phyloP scores from a whole-genome alignment of 2,113 vertebrate species.

The Sander vitreus region DNA sequence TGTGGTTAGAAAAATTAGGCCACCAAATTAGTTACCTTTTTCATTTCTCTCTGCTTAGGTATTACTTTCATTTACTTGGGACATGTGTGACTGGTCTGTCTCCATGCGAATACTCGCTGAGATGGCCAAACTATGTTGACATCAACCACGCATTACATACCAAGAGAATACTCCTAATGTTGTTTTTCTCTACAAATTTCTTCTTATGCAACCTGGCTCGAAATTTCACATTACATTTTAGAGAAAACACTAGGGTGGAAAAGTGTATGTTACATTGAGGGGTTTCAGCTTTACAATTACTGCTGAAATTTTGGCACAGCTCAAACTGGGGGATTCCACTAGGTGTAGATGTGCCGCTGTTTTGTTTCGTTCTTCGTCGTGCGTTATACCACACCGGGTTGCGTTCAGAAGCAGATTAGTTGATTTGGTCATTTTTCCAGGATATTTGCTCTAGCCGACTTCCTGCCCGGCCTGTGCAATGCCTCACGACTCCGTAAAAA shows the following conservation, averaged over 20 bases:
- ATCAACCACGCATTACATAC: background rate
- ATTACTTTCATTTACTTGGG: background rate
- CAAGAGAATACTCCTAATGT: background rate
- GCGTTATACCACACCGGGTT: too few relatives aligned
- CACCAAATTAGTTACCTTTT: background rate
- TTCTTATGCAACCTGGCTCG: background rate
- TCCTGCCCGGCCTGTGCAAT: too few relatives aligned
- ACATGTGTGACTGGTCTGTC: background rate
- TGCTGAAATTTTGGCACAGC: background rate
- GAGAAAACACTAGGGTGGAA: background rate
- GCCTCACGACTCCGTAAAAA: too few relatives aligned
- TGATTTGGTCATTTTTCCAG: too few relatives aligned
- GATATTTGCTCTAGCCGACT: too few relatives aligned
- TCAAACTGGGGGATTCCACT: background rate
- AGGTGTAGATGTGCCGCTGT: too few relatives aligned
- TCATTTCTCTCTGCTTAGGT: background rate
- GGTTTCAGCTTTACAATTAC: constrained; percentile 3
- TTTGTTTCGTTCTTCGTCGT: too few relatives aligned
- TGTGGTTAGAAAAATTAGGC: background rate
- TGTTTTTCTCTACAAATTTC: background rate
- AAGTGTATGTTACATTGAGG: background rate
- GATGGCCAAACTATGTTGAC: background rate
- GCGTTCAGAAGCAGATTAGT: too few relatives aligned
- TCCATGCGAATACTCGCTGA: background rate
- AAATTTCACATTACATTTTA: background rate